Base-by-base conservation (phyloP, 2,888 invertebrate genomes). In the Xestia rhomboidea region DNA sequence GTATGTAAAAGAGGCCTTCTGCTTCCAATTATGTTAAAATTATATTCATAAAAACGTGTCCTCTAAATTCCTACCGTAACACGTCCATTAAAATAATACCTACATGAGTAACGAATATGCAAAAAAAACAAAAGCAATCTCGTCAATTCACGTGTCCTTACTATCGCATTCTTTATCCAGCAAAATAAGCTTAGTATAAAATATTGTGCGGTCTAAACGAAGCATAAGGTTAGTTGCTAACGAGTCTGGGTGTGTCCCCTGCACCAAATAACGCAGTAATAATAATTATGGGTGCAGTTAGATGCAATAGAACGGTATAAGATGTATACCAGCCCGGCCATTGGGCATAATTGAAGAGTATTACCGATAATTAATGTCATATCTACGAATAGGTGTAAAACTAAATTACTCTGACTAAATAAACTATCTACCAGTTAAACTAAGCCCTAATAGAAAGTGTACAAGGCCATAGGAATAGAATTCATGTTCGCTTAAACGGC, bases 221-320 rank as follows among this genome's bases (percentile, higher is more conserved):
- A 90, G 95, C 96, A 94, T 91, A 91, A 94, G 92, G 93, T 94
- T 93, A 94, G 92, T 92, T 92, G 92, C 93, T 95, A 96, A 95
- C 96, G 93, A 95, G 95, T 94, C 92, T 94, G 95, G 96, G 96
- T 95, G 96, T 95, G 96, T 95, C 95, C 93, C 91, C 90, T 94
- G 95, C 92, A 95, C 96, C 95, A 95, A 94, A 96, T 95, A 95
- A 93, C 93, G 91, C 90, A 90, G 91, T 92, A 91, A 93, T 93
- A 93, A 95, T 95, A 95, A 95, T 95, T 95, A 94, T 94, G 89
- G 94, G 94, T 93, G 95, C 94, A 95, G 94, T 94, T 93, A 93
- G 92, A 90, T 93, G 93, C 93, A 94, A 92, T 93, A 89, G 90
- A 91, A 92, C 90, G 87, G 89, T 90, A 89, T 91, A 90, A 90